Evolutionary conservation across 2,888 invertebrate species (phyloP), one percentile per base, ranked within the genome.

Genomic region (Andrena trimmerana): DNA sequence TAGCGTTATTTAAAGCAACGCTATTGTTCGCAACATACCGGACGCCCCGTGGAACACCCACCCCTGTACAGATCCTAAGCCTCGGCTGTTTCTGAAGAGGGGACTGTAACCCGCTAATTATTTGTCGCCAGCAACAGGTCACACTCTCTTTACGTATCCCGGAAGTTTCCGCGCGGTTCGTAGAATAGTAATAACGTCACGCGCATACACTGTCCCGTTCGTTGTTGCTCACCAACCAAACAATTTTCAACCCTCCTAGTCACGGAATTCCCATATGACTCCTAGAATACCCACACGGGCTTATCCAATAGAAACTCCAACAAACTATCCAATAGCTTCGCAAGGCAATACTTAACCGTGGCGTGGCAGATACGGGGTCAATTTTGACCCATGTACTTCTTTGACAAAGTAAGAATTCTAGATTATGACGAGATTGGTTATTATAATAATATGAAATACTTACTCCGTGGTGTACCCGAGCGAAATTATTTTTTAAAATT

Each of bases 121-220:
- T 83, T 84, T 81, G 72, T 83, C 78, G 73, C 62, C 80, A 78
- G 85, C 88, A 88, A 88, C 86, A 86, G 88, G 88, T 86, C 78
- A 83, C 59, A 68, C 71, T 85, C 71, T 81, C 63, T 63, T 78
- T 68, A 48, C 70, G 71, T 72, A 75, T 71, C 74, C 42, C 79
- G 85, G 85, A 86, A 85, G 74, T 79, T 36, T 20, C 24, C 66
- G 62, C 27, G 66, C 57, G 24, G 24, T 29, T 63, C 50, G 8
- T 84, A 57, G 73, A 83, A 78, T 82, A 63, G 57, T 67, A 82
- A 84, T 78, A 81, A 27, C 65, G 54, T 82, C 75, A 69, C 65
- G 73, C 48, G 63, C 71, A n/a, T n/a, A 4, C n/a, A 10, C 13
- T 69, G 48, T 54, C 33, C 52, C 29, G 36, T n/a, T 71, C 63